Evolutionary conservation across 2,797 vertebrate genomes (phyloP), one percentile per base, ranked within the genome.

Genomic region (Jordanella pulchra): DNA sequence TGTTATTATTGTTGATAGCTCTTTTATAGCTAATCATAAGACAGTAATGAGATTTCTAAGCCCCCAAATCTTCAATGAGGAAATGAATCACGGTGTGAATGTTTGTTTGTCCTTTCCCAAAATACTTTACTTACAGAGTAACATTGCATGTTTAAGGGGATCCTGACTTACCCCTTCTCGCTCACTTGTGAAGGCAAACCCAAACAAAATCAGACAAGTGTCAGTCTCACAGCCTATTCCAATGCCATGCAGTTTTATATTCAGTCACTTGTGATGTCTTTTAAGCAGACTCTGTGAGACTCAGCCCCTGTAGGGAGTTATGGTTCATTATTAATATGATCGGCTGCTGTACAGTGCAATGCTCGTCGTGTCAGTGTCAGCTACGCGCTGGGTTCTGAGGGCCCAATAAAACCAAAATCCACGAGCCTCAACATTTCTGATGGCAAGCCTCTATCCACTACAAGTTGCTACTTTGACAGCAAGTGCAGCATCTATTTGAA

Each of bases 381-480:
- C 64, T 64, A 44, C 65, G 63, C 42, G 73, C 65, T 73, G 69
- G 55, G 72, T 71, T 86, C 72, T 80, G 75, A n/a, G 1, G 76
- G 27, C 68, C 68, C 66, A 71, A 73, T 88, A 64, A 77, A 78
- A 66, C 71, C 50, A 65, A 86, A 83, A 73, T 81, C 42, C 76
- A 53, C 65, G 64, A 75, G 64, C 63, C 48, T 84, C 68, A 61
- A 82, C 78, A 53, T 83, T 79, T 84, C 82, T 76, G 63, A 86
- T 84, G 77, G 54, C 80, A 21, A 61, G 75, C 76, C 67, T 42
- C 65, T 66, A 75, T 75, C 72, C 7, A 27, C 39, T 76, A 73
- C 61, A 70, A 72, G 75, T 83, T 73, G 65, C 77, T 65, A 77
- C 79, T 85, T 81, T 77, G 72, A 82, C 78, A 74, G 78, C 75